Conservation (phyloP, 2,113 vertebrate genomes). For the Limnothrissa miodon region DNA sequence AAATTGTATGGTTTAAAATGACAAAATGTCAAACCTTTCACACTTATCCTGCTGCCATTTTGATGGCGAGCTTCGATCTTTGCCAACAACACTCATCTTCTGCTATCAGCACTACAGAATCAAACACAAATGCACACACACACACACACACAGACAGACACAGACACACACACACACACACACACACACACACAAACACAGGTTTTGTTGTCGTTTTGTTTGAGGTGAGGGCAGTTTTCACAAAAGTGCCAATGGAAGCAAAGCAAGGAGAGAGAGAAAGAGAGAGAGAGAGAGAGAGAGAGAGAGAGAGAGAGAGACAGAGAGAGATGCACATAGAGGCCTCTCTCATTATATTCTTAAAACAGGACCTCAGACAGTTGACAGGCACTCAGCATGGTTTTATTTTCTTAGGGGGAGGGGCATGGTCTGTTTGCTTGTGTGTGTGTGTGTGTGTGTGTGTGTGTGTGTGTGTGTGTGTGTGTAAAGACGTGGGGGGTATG, state of each 20-base stretch:
- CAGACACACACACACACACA: neutral
- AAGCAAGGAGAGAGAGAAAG: neutral
- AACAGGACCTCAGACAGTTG: neutral
- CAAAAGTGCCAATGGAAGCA: no score
- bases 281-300: neutral
- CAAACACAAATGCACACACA: slow-evolving; percentile 26
- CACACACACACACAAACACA: slow-evolving; percentile 13
- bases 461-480: neutral
- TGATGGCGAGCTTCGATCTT: neutral
- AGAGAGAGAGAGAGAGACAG: neutral
- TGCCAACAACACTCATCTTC: slow-evolving; percentile 45
- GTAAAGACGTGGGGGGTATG: neutral
- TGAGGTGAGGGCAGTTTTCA: no score
- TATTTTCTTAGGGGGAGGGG: no score
- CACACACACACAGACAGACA: slow-evolving; percentile 15
- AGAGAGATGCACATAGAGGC: neutral
- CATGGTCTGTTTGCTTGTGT: neutral
- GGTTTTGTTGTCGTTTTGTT: neutral
- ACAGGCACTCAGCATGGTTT: neutral
- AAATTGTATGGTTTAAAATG: neutral
- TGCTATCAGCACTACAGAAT: slow-evolving; percentile 53
- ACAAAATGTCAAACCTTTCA: neutral
- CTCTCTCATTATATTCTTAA: neutral
- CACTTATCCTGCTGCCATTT: neutral
- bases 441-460: neutral